Evolutionary conservation across 1,140 invertebrate species (phyloP), one percentile per base, ranked within the genome.

Genomic region (Trachymyrmex septentrionalis): DNA sequence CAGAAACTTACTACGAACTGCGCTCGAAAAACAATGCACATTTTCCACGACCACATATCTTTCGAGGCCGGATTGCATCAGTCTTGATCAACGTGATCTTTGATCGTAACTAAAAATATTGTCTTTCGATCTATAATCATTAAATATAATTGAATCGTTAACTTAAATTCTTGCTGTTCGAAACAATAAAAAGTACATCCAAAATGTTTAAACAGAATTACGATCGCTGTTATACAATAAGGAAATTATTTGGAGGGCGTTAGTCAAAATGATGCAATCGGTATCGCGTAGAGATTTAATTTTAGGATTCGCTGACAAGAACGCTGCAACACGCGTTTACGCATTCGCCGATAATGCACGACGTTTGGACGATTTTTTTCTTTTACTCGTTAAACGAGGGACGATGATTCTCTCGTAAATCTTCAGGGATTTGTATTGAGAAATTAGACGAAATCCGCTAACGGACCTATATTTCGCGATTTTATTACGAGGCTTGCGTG

Each of bases 21-120:
- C 63, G 44, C 77, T 81, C 64, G 53, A 86, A 48, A 48, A 57
- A 57, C 21, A 16, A 24, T 63, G 55, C 75, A 88, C 50, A 50
- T 67, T 27, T 77, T 67, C 64, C 69, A 78, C 48, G 64, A 85
- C 66, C 50, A 88, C 87, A 88, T 90, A 88, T 90, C 87, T 82
- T 85, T 73, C 63, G 19, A 21, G 76, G 30, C 30, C 48, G 24
- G 21, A 2, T 69, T 57, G 64, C 64, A 55, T 14, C 14, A 27
- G 67, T 19, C 14, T 53, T 19, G 61, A 67, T 80, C 14, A 80
- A 12, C 19, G 16, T 16, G 21, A 34, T 50, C 9, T 9, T 30
- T n/a, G 16, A 66, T 64, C n/a, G 14, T n/a, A 44, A 55, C 9
- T 44, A 34, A 38, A 38, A 67, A 38, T n/a, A 6, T 30, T 66